Evolutionary conservation across 2,113 vertebrate genomes (phyloP).

Genomic region (Copsychus sechellarum): DNA sequence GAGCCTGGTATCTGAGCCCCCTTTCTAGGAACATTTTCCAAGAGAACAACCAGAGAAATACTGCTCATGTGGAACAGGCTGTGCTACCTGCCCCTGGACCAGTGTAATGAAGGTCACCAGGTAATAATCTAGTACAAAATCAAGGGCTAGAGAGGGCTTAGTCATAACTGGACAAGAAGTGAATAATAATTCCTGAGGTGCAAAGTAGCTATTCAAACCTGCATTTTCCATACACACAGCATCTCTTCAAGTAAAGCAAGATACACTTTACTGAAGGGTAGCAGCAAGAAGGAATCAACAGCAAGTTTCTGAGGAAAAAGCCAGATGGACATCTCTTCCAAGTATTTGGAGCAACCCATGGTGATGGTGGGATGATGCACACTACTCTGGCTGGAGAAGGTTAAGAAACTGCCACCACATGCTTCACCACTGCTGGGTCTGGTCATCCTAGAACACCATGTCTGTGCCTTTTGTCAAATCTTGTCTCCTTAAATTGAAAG

Average conservation of each 20-base stretch:
- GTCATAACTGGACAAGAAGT: not conserved
- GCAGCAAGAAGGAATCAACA: not conserved
- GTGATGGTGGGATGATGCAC: not conserved
- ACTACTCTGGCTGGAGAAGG: not conserved
- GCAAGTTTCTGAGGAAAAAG: not conserved
- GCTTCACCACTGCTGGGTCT: not conserved
- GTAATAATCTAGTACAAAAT: not conserved
- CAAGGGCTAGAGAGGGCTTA: not conserved
- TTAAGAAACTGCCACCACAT: not conserved
- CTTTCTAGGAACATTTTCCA: not conserved
- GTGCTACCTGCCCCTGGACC: not conserved
- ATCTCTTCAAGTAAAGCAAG: not conserved
- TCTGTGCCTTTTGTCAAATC: fast-evolving
- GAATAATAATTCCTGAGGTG: not conserved
- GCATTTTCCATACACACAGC: not conserved
- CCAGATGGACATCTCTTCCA: not conserved
- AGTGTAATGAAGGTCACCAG: not conserved
- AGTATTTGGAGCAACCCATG: not conserved
- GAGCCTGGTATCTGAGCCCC: not conserved
- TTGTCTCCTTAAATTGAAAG: not conserved
- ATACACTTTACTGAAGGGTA: not conserved
- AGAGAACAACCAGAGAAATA: not conserved
- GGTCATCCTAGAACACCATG: not conserved
- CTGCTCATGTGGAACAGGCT: not conserved
- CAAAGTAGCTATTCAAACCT: not conserved